phyloP scores from a whole-genome alignment of 2,113 vertebrate genomes.

The Gambusia holbrooki region DNA sequence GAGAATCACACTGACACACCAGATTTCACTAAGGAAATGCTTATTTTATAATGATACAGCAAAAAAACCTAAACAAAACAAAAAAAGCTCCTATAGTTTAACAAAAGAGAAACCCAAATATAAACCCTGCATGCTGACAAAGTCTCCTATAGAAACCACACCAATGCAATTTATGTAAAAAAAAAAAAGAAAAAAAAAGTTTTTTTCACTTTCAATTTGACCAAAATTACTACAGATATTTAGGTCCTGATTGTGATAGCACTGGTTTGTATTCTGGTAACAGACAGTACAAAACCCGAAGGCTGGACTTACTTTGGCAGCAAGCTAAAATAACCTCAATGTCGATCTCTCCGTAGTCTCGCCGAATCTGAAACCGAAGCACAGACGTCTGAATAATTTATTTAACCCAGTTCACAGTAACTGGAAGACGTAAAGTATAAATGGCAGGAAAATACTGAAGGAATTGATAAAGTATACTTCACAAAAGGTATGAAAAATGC shows the following conservation, averaged over 20 bases:
- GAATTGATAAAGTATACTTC: not conserved
- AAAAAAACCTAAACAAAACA: too few relatives aligned
- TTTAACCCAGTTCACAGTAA: slow-evolving; percentile 4
- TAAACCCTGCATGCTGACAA: not conserved
- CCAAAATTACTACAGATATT: not conserved
- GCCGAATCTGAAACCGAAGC: slow-evolving; percentile 84
- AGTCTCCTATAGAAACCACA: not conserved
- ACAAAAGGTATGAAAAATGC: not conserved
- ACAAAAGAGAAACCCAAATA: not conserved
- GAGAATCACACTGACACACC: not conserved
- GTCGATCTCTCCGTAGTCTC: slow-evolving; percentile 87
- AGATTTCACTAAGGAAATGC: not conserved
- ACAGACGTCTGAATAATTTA: not conserved
- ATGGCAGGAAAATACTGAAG: not conserved
- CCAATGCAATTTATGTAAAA: not conserved
- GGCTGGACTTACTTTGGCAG: slow-evolving; percentile 79
- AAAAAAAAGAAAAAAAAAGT: not conserved
- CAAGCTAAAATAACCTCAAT: slow-evolving; percentile 80
- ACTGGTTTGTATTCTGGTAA: not conserved
- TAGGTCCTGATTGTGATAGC: not conserved
- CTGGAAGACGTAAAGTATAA: slow-evolving; percentile 11
- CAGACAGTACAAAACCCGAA: not conserved
- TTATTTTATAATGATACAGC: not conserved
- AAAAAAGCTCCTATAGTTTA: slow-evolving; percentile 13
- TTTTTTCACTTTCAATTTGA: not conserved